Base-by-base conservation (phyloP, 2,113 vertebrate genomes). In the Etheostoma spectabile region DNA sequence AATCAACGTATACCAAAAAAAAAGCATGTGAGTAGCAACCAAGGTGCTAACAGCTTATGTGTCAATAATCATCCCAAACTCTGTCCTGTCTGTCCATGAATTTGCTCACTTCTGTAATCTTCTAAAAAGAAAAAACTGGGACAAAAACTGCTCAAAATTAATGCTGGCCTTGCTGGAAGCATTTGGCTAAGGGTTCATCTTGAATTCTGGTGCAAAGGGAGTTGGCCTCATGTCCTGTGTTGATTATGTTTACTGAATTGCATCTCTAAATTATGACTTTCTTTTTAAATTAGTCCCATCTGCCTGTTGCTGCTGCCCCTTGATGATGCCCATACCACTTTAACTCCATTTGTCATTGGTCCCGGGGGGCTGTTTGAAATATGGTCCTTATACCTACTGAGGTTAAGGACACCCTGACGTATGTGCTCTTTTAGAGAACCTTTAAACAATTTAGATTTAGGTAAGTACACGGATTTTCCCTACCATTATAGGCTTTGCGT, bases 11-110 rank as follows among this genome's bases (percentile, higher is more conserved):
- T 27, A 27, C n/a, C n/a, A 27, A 27, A 27, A 27, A 27, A 27
- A 3, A 52, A 42, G 76, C n/a, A 0, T 38, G 59, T 57, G 59
- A 24, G 49, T 10, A 6, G 45, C 45, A 65, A 6, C 3, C 1
- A 30, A 67, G 48, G 62, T 67, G 71, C 62, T 82, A 87, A 82
- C 49, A 79, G 84, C 66, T 63, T 42, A 22, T 0, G 49, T 24
- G 74, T 63, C 57, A 51, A 27, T 60, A 59, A 19, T 38, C 19
- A 15, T 22, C n/a, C 18, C 2, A 30, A 35, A 33, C 42, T 48
- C 18, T 21, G 46, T 79, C 27, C 70, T 22, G 51, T 79, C 27
- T 65, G 63, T 35, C 15, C 24, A 10, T 45, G 19, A 24, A 66
- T 61, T 13, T 0, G 52, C 30, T 80, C 11, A 8, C 11, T 55